phyloP scores from a whole-genome alignment of 2,888 invertebrate species.

The Aleiodes alternator region DNA sequence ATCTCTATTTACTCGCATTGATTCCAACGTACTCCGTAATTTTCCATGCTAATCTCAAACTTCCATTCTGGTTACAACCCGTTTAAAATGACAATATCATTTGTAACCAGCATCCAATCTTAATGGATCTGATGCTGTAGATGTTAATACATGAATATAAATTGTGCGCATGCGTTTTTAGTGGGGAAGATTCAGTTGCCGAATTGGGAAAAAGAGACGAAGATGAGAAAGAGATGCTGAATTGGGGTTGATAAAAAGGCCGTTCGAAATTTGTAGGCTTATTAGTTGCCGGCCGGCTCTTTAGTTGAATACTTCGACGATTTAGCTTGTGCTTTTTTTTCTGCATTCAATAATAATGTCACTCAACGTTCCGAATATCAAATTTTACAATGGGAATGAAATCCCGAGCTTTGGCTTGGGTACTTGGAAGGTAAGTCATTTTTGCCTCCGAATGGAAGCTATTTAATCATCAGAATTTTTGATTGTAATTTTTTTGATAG shows the following conservation, averaged over 20 bases:
- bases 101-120: not conserved
- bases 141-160: constrained; percentile 9
- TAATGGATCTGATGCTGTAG: not conserved
- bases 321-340: not conserved
- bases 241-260: constrained; percentile 23
- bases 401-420: constrained; percentile 73
- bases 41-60: constrained; percentile 16
- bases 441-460: not conserved
- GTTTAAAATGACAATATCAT: constrained; percentile 1
- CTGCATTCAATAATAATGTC: constrained; percentile 4
- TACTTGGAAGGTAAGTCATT: constrained; percentile 70
- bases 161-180: constrained; percentile 19
- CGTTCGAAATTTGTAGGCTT: not conserved
- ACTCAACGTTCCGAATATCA: constrained; percentile 62
- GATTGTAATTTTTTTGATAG: too few relatives aligned
- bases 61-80: constrained; percentile 16
- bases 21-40: constrained; percentile 19
- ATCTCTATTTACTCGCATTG: not conserved
- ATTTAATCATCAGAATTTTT: too few relatives aligned
- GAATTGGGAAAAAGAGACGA: not conserved
- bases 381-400: constrained; percentile 71
- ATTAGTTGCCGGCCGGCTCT: constrained; percentile 4
- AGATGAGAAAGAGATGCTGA: not conserved
- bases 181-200: not conserved
- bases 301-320: not conserved